Evolutionary conservation across 2,113 vertebrate genomes (phyloP), one percentile per base, ranked within the genome.

Genomic region (Carassius carassius): DNA sequence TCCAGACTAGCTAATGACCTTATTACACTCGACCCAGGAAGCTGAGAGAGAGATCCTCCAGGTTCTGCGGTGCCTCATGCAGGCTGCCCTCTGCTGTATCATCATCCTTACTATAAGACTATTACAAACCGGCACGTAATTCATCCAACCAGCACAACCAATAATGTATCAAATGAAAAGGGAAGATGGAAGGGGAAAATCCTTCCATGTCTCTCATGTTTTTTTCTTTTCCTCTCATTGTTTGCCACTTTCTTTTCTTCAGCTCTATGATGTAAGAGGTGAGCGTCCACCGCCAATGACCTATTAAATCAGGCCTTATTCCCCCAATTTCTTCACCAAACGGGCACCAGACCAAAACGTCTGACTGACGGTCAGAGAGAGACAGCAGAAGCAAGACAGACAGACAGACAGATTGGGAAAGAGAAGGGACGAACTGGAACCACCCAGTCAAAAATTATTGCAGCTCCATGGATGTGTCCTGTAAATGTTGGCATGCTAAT

Each of bases 401-500:
- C 32, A 70, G 83, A 21, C 21, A 54, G 44, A 35, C 62, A 41
- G 25, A 78, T 7, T 23, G 56, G 2, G 19, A 58, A 19, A n/a
- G 60, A 54, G 47, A 32, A 25, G 35, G 77, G 78, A 44, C 16
- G 12, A 73, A 62, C 16, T 41, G 7, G 25, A 85, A 21, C 94
- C 91, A 94, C 91, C 93, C 93, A 91, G 94, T 95, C 94, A 95
- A 93, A 95, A 94, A 95, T 95, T 94, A 95, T 93, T 94, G 93
- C 93, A 92, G 93, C 94, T 94, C 93, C 93, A 95, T 95, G 95
- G 95, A 96, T 91, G 94, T 94, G 92, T 95, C 92, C 91, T 94
- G 95, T 94, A 95, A 95, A 95, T 77, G 93, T 49, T 94, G 93
- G 93, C 93, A 94, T 92, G 93, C 95, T 96, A 96, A 97, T 95